Base-by-base conservation (phyloP, 2,888 invertebrate species). In the Bursaphelenchus okinawaensis region DNA sequence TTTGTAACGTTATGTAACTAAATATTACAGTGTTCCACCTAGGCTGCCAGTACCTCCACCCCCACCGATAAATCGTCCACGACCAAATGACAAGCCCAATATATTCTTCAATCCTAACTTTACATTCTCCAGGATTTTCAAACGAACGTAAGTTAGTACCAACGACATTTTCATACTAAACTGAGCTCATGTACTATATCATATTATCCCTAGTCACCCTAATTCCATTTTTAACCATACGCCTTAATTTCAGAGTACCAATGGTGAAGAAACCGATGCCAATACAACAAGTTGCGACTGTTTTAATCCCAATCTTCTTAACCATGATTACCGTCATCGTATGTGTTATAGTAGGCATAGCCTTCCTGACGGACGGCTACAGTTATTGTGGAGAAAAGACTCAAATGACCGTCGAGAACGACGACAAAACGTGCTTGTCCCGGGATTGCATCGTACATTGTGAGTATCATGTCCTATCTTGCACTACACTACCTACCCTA, bases 311-410 rank as follows among this genome's bases (percentile, higher is more conserved):
- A 40, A 68, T 72, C 52, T 68, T 73, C 16, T 74, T 75, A 65
- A 68, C 71, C 28, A 55, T 73, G 40, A 70, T 73, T 12, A 71
- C 74, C 9, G 55, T 74, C 29, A 69, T 73, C 22, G 69, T 75
- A 28, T 67, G 72, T 6, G 72, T 70, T 59, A 68, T 75, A 52
- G 71, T 70, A 28, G 69, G 70, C 28, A 55, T 74, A 19, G 75
- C 75, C 26, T 67, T 75, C 29, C 66, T 74, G 22, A 71, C 73
- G n/a, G 75, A 75, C 66, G 75, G 75, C 8, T 75, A 74, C 63
- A 51, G 50, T 4, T 51, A 40, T 23, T 59, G 60, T 40, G 40
- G 40, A 40, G 40, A 40, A 16, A 40, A 40, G 40, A n/a, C n/a
- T n/a, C 16, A 40, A n/a, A 40, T 16, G 6, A 40, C 40, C 19